phyloP scores from a whole-genome alignment of 2,888 invertebrate genomes.

The Euplagia quadripunctaria region DNA sequence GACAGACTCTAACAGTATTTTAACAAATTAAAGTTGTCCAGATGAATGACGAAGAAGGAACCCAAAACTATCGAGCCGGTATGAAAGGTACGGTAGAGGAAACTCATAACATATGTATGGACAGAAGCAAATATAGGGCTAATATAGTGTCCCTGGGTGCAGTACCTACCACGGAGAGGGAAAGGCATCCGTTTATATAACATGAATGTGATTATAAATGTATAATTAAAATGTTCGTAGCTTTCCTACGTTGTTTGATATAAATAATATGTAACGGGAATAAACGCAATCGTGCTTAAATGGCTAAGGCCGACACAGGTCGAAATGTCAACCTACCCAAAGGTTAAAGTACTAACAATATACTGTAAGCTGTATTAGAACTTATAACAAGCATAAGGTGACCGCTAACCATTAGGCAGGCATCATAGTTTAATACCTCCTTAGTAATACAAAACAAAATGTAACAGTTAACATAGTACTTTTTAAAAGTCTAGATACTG shows the following conservation, averaged over 20 bases:
- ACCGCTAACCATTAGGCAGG: too few relatives aligned
- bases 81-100: not conserved
- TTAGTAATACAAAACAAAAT: too few relatives aligned
- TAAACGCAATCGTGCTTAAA: slow-evolving; percentile 16
- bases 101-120: not conserved
- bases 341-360: not conserved
- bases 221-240: not conserved
- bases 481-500: too few relatives aligned
- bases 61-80: too few relatives aligned
- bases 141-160: not conserved
- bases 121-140: not conserved
- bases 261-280: slow-evolving; percentile 8
- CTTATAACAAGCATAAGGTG: too few relatives aligned
- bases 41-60: not conserved
- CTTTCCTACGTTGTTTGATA: slow-evolving; percentile 3
- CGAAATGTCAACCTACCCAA: slow-evolving; percentile 11
- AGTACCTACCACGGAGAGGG: not conserved
- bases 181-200: not conserved
- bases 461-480: too few relatives aligned
- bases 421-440: too few relatives aligned
- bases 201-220: not conserved
- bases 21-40: not conserved
- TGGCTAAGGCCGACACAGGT: not conserved
- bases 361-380: not conserved
- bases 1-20: not conserved